phyloP scores from a whole-genome alignment of 2,113 vertebrate species.

The Mionectes macconnelli region DNA sequence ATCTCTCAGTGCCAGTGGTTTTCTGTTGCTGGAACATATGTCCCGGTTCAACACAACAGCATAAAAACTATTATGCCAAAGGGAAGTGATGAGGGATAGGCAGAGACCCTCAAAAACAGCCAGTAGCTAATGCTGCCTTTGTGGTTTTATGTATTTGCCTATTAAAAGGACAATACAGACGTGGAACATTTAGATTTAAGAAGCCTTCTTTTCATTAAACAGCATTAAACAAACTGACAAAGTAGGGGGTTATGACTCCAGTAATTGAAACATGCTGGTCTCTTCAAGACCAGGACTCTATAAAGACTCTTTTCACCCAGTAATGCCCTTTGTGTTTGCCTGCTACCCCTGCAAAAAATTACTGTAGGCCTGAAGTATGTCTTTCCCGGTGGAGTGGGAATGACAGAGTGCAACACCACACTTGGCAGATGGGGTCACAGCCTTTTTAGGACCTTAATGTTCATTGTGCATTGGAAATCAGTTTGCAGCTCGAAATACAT shows the following conservation, averaged over 20 bases:
- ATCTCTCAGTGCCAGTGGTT: background rate
- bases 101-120: conserved; percentile 13
- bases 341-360: conserved; percentile 44
- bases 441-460: conserved; percentile 17
- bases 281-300: conserved; percentile 59
- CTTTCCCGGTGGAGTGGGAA: conserved; percentile 41
- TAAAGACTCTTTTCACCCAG: conserved; percentile 66
- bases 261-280: conserved; percentile 78
- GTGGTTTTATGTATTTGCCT: conserved; percentile 71
- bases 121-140: conserved; percentile 65
- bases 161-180: conserved; percentile 75
- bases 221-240: conserved; percentile 71
- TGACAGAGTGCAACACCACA: conserved; percentile 43
- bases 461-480: conserved; percentile 43
- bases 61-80: background rate
- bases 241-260: conserved; percentile 67
- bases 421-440: conserved; percentile 49
- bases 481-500: background rate
- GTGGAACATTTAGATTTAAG: conserved; percentile 72
- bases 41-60: background rate
- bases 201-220: conserved; percentile 74
- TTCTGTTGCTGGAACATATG: background rate
- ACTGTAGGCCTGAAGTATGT: conserved; percentile 35
- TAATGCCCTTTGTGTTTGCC: conserved; percentile 63
- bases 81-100: background rate